phyloP scores from a whole-genome alignment of 1,140 invertebrate genomes.

The Notospermus geniculatus region DNA sequence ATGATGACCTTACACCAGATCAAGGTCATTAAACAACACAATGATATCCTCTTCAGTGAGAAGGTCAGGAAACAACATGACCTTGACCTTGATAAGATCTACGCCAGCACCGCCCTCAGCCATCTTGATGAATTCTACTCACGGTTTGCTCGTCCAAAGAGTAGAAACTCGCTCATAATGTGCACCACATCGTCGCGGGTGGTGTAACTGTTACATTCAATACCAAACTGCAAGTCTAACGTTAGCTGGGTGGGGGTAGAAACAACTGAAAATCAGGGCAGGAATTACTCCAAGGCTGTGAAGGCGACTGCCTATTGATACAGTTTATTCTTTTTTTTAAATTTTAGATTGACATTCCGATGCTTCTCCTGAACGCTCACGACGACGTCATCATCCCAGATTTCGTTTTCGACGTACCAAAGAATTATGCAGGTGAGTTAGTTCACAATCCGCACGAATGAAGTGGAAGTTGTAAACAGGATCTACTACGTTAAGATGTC shows the following conservation, averaged over 20 bases:
- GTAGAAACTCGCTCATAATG: no score
- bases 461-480: no score
- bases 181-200: constrained; percentile 79
- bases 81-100: constrained; percentile 76
- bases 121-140: constrained; percentile 83
- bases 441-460: no score
- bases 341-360: constrained; percentile 69
- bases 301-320: no score
- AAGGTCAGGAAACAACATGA: constrained; percentile 67
- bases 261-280: no score
- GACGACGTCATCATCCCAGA: constrained; percentile 87
- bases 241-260: no score
- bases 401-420: constrained; percentile 68
- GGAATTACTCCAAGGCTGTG: no score
- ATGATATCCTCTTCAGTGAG: constrained; percentile 70
- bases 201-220: constrained; percentile 77
- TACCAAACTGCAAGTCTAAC: no score
- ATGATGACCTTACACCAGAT: constrained; percentile 90
- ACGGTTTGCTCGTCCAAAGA: no score
- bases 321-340: constrained; percentile 12
- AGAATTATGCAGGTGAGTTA: constrained; percentile 70
- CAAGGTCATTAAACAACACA: constrained; percentile 76
- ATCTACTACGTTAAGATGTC: no score
- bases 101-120: constrained; percentile 78
- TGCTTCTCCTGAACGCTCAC: constrained; percentile 83